phyloP scores from a whole-genome alignment of 2,888 invertebrate species.

The Spisula subtruncata region DNA sequence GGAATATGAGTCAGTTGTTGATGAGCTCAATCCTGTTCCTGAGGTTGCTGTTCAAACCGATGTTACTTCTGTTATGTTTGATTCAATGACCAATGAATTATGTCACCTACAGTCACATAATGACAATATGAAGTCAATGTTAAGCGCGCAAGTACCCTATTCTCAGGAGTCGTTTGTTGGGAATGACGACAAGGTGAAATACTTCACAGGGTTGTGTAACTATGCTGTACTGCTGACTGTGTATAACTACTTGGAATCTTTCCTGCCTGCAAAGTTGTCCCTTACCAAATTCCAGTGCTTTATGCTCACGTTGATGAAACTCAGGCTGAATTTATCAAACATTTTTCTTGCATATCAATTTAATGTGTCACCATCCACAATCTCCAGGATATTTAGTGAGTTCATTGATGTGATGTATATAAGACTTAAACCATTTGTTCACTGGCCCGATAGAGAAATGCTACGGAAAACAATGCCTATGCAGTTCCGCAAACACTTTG shows the following conservation, averaged over 20 bases:
- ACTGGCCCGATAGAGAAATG: constrained; percentile 41
- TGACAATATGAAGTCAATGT: background rate
- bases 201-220: background rate
- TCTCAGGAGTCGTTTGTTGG: background rate
- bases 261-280: background rate
- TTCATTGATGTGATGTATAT: background rate
- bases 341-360: background rate
- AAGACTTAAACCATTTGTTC: background rate
- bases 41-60: background rate
- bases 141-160: background rate
- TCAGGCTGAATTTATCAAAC: background rate
- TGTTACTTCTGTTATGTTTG: background rate
- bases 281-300: background rate
- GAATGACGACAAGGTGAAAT: background rate
- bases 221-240: background rate
- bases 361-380: background rate
- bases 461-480: constrained; percentile 38
- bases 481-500: constrained; percentile 40
- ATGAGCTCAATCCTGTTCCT: background rate
- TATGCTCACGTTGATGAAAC: background rate
- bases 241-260: background rate
- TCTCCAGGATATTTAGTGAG: background rate
- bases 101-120: background rate
- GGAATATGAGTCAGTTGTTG: background rate
- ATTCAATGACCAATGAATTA: background rate